Base-by-base conservation (phyloP, 2,113 vertebrate genomes). In the Tupaia tana region DNA sequence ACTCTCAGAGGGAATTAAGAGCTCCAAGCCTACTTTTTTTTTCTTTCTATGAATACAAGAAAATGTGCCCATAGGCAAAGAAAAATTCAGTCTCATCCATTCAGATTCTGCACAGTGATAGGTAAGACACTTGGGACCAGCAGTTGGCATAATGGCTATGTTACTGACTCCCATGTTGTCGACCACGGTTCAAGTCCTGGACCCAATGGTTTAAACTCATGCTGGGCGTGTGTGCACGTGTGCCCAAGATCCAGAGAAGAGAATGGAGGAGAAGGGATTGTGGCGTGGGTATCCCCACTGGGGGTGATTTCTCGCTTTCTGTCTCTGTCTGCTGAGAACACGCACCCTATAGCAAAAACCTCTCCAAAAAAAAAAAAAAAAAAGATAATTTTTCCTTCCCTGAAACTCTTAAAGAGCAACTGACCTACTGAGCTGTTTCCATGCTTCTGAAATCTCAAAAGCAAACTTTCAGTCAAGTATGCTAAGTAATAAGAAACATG, bases 1-100 rank as follows among this genome's bases (percentile, higher is more conserved):
- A 27, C n/a, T 16, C 66, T 80, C 90, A 75, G 15, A 71, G 56
- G 79, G 29, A 67, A 66, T 74, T 15, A 18, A 61, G 20, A 84
- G 27, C 14, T 83, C 52, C 77, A 73, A 29, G 18, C 11, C 27
- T 16, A 9, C 19, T 54, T 56, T 20, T 59, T 22, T 31, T 18
- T 24, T 27, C 59, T 82, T 64, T 66, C 27, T 18, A 27, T 83
- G 58, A 93, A 11, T 27, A n/a, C 67, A 64, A 78, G 66, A 64
- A 93, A 90, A 93, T 86, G 24, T 79, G 70, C 63, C 69, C 34
- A 82, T 15, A 52, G 71, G 88, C 67, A 87, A 77, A 88, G 75
- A 84, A 96, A 86, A 90, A 52, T 20, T 59, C 58, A 43, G 0
- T 34, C n/a, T 59, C 64, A 6, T 78, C 63, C 63, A 58, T 24